Percentiles rank a stretch among this genome's conserved stretches.
Conservation (phyloP, 2,113 vertebrate species). For the Nyctibius bracteatus region DNA sequence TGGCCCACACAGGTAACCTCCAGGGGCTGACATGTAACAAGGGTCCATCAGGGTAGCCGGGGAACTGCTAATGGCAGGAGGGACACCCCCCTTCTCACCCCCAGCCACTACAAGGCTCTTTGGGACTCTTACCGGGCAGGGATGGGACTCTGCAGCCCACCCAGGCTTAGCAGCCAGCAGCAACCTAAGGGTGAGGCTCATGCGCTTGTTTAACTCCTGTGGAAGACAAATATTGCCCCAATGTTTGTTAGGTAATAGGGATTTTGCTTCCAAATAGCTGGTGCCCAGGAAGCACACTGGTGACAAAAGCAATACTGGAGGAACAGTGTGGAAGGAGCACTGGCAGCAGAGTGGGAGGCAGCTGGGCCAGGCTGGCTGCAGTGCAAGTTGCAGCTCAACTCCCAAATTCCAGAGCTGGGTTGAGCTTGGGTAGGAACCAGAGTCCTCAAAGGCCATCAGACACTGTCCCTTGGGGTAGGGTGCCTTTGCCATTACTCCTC, state of each 20-base stretch:
- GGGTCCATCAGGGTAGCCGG: rapidly evolving
- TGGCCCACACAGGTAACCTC: not conserved
- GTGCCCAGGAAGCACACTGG: not conserved
- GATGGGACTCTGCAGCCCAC: not conserved
- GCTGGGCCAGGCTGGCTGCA: not conserved
- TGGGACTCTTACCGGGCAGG: not conserved
- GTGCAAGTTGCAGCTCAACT: not conserved
- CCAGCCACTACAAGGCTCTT: not conserved
- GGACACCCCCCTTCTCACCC: not conserved
- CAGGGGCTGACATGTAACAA: rapidly evolving
- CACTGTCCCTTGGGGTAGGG: not conserved
- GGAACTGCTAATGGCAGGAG: not conserved
- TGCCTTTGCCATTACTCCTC: not conserved
- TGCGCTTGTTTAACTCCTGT: not conserved
- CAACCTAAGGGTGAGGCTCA: not conserved
- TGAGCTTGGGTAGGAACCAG: not conserved
- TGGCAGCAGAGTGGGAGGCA: not conserved
- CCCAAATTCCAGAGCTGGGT: not conserved
- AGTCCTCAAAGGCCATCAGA: not conserved
- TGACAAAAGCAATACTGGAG: not conserved
- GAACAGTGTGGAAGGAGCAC: not conserved
- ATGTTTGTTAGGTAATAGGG: not conserved
- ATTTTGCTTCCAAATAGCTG: not conserved
- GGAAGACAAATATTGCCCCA: not conserved
- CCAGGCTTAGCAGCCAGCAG: not conserved